These are phyloP conservation scores for Agrochola circellaris DNA, from an alignment of 2,888 invertebrate species.

Conservation along the genomic window DNA sequence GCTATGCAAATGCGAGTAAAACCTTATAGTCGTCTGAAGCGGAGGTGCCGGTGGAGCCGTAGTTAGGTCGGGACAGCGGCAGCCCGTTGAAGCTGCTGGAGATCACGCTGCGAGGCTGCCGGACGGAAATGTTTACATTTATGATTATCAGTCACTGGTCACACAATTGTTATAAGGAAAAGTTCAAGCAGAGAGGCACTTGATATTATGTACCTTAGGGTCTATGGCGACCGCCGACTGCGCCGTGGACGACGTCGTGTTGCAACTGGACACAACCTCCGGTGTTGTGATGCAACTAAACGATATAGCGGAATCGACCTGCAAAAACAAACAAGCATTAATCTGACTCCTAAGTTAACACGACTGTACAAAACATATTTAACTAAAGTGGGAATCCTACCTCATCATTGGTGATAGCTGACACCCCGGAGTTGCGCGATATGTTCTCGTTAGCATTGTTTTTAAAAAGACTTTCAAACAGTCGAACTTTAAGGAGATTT, in stretches of 20 bases:
- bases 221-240: slow-evolving; percentile 82
- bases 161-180: neutral
- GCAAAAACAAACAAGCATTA: slow-evolving; percentile 73
- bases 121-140: slow-evolving; percentile 9
- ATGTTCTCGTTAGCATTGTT: slow-evolving; percentile 74
- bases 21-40: slow-evolving; percentile 85
- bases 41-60: slow-evolving; percentile 77
- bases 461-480: slow-evolving; percentile 80
- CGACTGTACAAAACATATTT: slow-evolving; percentile 38
- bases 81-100: slow-evolving; percentile 84
- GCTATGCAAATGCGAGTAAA: slow-evolving; percentile 47
- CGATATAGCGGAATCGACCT: slow-evolving; percentile 89
- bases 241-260: slow-evolving; percentile 82
- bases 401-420: slow-evolving; percentile 75
- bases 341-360: slow-evolving; percentile 39
- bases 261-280: slow-evolving; percentile 87
- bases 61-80: slow-evolving; percentile 82
- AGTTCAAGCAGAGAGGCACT: slow-evolving; percentile 11
- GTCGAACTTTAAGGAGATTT: slow-evolving; percentile 80
- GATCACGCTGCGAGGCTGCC: slow-evolving; percentile 83
- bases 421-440: slow-evolving; percentile 67
- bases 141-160: neutral
- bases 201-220: slow-evolving; percentile 80
- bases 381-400: slow-evolving; percentile 75
- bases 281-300: slow-evolving; percentile 90